phyloP scores from a whole-genome alignment of 2,113 vertebrate genomes.

The Neolamprologus devosi region DNA sequence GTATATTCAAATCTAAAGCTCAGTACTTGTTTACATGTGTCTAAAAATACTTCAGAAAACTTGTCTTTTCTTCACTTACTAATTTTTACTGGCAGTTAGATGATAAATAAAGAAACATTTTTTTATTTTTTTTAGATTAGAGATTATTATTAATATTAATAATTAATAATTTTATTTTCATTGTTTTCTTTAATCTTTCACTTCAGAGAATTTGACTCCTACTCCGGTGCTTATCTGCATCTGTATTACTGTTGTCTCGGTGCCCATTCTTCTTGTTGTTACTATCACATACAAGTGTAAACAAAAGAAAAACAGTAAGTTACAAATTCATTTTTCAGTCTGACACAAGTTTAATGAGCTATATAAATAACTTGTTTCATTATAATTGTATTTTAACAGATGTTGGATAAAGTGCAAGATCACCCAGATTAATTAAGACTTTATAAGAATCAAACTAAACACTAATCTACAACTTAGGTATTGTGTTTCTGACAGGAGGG shows the following conservation, averaged over 20 bases:
- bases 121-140: accelerated
- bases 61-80: accelerated
- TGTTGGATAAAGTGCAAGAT: accelerated
- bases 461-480: neutral
- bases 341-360: neutral
- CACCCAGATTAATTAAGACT: accelerated
- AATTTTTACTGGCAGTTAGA: neutral
- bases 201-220: neutral
- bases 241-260: accelerated
- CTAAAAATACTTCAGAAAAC: accelerated
- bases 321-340: neutral
- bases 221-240: neutral
- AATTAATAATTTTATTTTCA: neutral
- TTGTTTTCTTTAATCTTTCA: accelerated
- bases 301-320: neutral
- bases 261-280: neutral
- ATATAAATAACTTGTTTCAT: neutral
- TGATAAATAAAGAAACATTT: accelerated
- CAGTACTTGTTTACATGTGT: neutral
- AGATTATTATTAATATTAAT: accelerated
- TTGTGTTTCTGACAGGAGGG: neutral
- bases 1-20: accelerated
- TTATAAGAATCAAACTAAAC: neutral
- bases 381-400: accelerated
- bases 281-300: neutral